phyloP scores from a whole-genome alignment of 2,797 vertebrate genomes.

The Graptemys geographica region DNA sequence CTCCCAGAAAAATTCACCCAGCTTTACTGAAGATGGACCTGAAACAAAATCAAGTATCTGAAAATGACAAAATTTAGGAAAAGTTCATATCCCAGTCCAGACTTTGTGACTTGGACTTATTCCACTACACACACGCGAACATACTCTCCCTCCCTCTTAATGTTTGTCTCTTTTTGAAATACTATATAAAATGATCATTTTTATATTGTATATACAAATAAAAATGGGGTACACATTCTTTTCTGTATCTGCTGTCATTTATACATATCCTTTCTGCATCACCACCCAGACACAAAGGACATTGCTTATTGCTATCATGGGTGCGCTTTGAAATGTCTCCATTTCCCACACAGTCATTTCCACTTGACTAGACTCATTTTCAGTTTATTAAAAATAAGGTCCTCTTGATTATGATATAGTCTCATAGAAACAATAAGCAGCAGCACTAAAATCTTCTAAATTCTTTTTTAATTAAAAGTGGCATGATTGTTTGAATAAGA shows the following conservation, averaged over 20 bases:
- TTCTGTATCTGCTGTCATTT: neutral
- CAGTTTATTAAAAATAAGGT: slow-evolving; percentile 42
- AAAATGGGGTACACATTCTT: neutral
- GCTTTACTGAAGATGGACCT: neutral
- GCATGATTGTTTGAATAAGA: neutral
- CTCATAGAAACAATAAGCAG: slow-evolving; percentile 3
- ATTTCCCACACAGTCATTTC: slow-evolving; percentile 26
- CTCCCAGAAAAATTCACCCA: neutral
- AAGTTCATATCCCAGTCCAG: neutral
- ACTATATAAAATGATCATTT: neutral
- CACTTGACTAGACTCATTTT: slow-evolving; percentile 19
- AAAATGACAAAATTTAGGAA: neutral
- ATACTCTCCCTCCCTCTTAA: neutral
- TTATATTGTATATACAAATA: neutral
- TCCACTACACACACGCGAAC: neutral
- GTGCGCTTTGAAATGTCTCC: slow-evolving; percentile 7
- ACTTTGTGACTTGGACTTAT: neutral
- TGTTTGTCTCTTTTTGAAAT: neutral
- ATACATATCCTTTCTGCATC: neutral
- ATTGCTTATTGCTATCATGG: neutral
- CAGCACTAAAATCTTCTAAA: neutral
- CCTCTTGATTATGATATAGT: neutral
- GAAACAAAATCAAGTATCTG: neutral
- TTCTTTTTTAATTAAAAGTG: neutral
- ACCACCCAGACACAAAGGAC: neutral